A percentile compares a stretch with the other conserved stretches of the same genome.
Conservation (phyloP, 2,797 vertebrate species). For the Remorina albescens region DNA sequence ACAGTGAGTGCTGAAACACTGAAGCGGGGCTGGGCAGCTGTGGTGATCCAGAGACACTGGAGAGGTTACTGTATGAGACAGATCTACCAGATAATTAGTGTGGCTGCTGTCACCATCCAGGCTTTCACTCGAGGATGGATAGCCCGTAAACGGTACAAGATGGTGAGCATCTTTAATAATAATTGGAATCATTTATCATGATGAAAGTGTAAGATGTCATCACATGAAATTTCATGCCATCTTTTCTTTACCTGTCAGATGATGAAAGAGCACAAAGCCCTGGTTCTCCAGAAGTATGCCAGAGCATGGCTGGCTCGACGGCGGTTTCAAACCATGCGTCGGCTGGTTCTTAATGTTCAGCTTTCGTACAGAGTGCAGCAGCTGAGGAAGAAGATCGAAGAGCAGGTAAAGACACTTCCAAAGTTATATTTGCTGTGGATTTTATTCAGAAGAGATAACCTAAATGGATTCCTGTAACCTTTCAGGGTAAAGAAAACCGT, state of each 20-base stretch:
- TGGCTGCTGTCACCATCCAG: conserved; percentile 93
- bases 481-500: conserved; percentile 92
- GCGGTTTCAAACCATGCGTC: conserved; percentile 93
- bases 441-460: not conserved
- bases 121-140: conserved; percentile 91
- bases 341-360: conserved; percentile 95
- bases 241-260: conserved; percentile 80
- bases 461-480: conserved; percentile 1
- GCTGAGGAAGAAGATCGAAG: conserved; percentile 93
- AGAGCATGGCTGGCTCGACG: conserved; percentile 95
- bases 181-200: not conserved
- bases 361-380: conserved; percentile 94
- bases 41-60: conserved; percentile 92
- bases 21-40: conserved; percentile 92
- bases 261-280: conserved; percentile 92
- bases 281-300: conserved; percentile 94
- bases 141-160: conserved; percentile 89
- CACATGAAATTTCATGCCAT: not conserved
- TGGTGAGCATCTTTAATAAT: conserved; percentile 79
- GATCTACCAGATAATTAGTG: conserved; percentile 87
- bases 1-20: conserved; percentile 87
- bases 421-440: not conserved
- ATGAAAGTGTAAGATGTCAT: not conserved
- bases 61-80: conserved; percentile 89
- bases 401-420: conserved; percentile 86